Evolutionary conservation across 1,140 invertebrate genomes (phyloP).

Genomic region (Camponotus pennsylvanicus): DNA sequence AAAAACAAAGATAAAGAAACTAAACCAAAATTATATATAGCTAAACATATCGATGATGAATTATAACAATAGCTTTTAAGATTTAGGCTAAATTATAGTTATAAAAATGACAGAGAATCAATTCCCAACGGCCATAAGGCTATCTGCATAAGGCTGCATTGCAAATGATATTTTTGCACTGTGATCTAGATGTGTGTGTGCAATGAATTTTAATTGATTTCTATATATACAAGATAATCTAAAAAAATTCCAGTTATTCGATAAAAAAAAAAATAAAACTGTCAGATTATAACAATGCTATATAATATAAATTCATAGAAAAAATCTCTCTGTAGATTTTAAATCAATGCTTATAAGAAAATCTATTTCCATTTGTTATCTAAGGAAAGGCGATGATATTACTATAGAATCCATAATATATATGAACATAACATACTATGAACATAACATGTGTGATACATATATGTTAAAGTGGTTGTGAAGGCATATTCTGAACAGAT

Average conservation of each 20-base stretch:
- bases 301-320: constrained; percentile 25
- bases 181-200: constrained; percentile 51
- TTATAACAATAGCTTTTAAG: constrained; percentile 73
- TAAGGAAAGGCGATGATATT: constrained; percentile 5
- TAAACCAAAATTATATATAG: constrained; percentile 58
- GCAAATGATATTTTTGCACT: constrained; percentile 73
- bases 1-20: constrained; percentile 57
- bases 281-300: constrained; percentile 30
- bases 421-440: constrained; percentile 10
- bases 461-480: constrained; percentile 68
- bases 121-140: constrained; percentile 44
- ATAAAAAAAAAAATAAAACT: constrained; percentile 43
- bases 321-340: constrained; percentile 20
- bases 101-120: constrained; percentile 27
- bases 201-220: constrained; percentile 59
- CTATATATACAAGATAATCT: constrained; percentile 57
- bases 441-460: constrained; percentile 23
- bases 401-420: constrained; percentile 41
- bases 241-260: constrained; percentile 46
- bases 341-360: constrained; percentile 65
- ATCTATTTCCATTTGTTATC: constrained; percentile 56
- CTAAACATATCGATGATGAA: constrained; percentile 76
- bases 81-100: constrained; percentile 64
- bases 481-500: constrained; percentile 53
- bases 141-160: constrained; percentile 33